These are phyloP conservation scores for Cydia pomonella DNA, from an alignment of 1,140 invertebrate species.

Conservation along the genomic window DNA sequence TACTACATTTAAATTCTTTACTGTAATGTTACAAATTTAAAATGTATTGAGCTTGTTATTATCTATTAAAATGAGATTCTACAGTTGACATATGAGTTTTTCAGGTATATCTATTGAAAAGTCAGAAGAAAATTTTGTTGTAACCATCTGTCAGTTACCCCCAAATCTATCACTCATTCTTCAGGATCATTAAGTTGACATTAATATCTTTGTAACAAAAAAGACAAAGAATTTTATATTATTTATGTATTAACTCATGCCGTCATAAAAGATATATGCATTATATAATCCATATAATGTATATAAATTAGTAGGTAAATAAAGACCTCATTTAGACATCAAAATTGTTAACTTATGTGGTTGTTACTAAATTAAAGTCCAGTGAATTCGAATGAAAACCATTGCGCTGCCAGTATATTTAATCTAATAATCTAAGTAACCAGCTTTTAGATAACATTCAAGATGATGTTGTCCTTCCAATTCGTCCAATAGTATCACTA, in stretches of 20 bases:
- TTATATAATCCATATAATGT: too few relatives aligned
- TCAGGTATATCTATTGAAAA: not conserved
- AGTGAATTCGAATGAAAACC: not conserved
- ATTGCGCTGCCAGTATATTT: not conserved
- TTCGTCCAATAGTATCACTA: not conserved
- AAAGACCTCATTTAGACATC: not conserved
- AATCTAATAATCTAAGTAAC: not conserved
- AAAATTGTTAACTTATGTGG: slow-evolving; percentile 1
- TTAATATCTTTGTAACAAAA: not conserved
- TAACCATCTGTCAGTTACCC: not conserved
- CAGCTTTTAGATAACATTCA: not conserved
- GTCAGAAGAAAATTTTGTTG: not conserved
- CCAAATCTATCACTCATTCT: too few relatives aligned
- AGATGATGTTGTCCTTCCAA: not conserved
- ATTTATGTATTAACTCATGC: not conserved
- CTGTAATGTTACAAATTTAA: not conserved
- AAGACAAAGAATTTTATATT: not conserved
- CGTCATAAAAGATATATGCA: too few relatives aligned
- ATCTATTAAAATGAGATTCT: not conserved
- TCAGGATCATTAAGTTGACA: too few relatives aligned
- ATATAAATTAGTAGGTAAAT: not conserved
- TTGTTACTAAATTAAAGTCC: not conserved
- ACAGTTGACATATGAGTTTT: not conserved
- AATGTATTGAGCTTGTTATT: slow-evolving; percentile 19
- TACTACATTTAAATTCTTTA: slow-evolving; percentile 3